Conservation (phyloP, 2,113 vertebrate genomes). For the Corythornis madagascariensis region DNA sequence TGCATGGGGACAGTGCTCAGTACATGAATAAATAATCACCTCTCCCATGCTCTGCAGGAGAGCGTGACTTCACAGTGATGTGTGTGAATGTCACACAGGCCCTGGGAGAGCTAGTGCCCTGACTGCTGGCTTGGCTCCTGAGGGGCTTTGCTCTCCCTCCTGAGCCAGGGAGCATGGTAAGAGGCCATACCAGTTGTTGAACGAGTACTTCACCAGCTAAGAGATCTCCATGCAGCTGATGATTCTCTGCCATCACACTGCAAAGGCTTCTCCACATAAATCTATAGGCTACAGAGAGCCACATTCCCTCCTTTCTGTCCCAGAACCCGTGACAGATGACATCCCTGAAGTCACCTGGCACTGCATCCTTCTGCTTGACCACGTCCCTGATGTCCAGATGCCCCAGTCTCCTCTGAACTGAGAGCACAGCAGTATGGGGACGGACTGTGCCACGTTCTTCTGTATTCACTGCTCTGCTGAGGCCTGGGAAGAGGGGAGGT, state of each 20-base stretch:
- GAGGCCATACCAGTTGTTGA: not conserved
- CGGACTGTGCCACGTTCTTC: not conserved
- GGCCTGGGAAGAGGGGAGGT: not conserved
- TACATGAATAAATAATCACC: slow-evolving; percentile 48
- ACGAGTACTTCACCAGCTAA: not conserved
- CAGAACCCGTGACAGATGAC: not conserved
- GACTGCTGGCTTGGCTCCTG: not conserved
- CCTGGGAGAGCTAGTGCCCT: slow-evolving; percentile 8
- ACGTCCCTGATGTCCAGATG: not conserved
- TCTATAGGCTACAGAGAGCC: not conserved
- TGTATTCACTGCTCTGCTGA: not conserved
- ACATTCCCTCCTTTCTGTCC: not conserved
- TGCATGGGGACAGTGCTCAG: slow-evolving; percentile 14
- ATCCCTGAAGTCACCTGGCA: not conserved
- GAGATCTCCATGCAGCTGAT: not conserved
- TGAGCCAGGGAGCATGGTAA: not conserved
- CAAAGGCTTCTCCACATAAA: not conserved
- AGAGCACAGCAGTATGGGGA: not conserved
- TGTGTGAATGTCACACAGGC: slow-evolving; percentile 35
- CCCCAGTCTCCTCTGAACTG: not conserved
- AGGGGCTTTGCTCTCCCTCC: not conserved
- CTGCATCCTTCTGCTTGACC: not conserved
- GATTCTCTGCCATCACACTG: not conserved
- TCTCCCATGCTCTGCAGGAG: slow-evolving; percentile 36
- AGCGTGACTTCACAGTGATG: slow-evolving; percentile 39